Evolutionary conservation across 2,113 vertebrate genomes (phyloP).

Genomic region (Callithrix jacchus): DNA sequence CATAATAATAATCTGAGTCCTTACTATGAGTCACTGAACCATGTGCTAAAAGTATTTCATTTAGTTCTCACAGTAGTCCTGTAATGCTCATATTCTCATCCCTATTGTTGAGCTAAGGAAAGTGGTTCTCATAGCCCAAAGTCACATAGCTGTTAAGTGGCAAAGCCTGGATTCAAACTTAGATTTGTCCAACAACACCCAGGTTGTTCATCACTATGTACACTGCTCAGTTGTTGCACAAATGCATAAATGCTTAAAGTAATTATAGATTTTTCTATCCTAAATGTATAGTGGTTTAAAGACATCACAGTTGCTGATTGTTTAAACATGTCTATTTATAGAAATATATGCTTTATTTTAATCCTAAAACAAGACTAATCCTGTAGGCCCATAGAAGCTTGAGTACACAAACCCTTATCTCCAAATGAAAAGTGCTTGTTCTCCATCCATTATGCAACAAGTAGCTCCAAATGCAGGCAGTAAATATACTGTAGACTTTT

Average conservation of each 20-base stretch:
- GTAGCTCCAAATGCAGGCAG: neutral
- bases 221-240: neutral
- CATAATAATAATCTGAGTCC: neutral
- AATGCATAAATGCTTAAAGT: neutral
- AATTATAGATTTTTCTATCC: neutral
- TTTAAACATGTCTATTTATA: neutral
- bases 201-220: neutral
- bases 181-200: neutral
- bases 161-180: neutral
- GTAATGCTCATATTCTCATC: neutral
- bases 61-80: neutral
- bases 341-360: neutral
- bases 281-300: neutral
- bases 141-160: neutral
- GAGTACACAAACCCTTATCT: neutral
- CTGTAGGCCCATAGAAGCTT: neutral
- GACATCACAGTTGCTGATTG: neutral
- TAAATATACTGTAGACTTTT: neutral
- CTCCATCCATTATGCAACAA: constrained; percentile 32
- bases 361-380: neutral
- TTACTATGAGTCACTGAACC: neutral
- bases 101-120: neutral
- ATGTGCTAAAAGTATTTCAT: neutral
- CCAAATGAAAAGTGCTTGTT: constrained; percentile 6
- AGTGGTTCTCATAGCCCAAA: neutral